A percentile compares a stretch with the other conserved stretches of the same genome.
Evolutionary conservation across 2,888 invertebrate genomes (phyloP).

Genomic region (Drosophila fulvimacula): DNA sequence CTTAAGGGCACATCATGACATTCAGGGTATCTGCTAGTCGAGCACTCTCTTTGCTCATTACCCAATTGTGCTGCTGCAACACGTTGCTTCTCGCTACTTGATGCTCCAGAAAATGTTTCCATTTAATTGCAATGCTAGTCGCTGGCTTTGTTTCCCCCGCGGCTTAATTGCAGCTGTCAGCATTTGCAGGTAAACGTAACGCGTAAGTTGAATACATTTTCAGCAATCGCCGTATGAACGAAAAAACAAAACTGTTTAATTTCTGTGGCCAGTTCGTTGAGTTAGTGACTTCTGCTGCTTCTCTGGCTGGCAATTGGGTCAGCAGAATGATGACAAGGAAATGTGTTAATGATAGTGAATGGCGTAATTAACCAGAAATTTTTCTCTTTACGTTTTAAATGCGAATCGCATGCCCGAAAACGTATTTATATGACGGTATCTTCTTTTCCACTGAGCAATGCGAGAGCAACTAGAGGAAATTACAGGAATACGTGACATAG

Average conservation of each 20-base stretch:
- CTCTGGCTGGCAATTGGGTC: conserved; percentile 61
- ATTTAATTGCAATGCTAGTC: conserved; percentile 58
- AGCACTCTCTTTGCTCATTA: not conserved
- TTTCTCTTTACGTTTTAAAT: conserved; percentile 44
- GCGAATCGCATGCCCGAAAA: conserved; percentile 43
- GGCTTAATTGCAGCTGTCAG: conserved; percentile 50
- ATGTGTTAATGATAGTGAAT: conserved; percentile 76
- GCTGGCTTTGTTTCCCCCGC: conserved; percentile 17
- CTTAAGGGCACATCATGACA: no score
- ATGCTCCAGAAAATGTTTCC: conserved; percentile 54
- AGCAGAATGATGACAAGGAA: conserved; percentile 66
- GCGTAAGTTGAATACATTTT: conserved; percentile 32
- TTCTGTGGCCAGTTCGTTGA: conserved; percentile 21
- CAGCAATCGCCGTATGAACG: conserved; percentile 18
- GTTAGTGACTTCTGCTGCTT: conserved; percentile 2
- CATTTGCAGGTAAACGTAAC: conserved; percentile 22
- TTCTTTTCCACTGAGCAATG: conserved; percentile 6
- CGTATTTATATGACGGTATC: conserved; percentile 20
- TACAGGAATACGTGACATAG: conserved; percentile 35
- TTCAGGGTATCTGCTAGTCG: not conserved
- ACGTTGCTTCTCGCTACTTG: conserved; percentile 5
- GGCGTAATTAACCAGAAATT: conserved; percentile 68
- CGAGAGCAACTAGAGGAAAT: conserved; percentile 48
- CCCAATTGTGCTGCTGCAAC: conserved; percentile 20
- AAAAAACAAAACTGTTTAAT: conserved; percentile 35